Percentiles rank a stretch among this genome's conserved stretches.
These are phyloP conservation scores for Elymnias hypermnestra DNA, from an alignment of 1,140 invertebrate species.

Conservation along the genomic window DNA sequence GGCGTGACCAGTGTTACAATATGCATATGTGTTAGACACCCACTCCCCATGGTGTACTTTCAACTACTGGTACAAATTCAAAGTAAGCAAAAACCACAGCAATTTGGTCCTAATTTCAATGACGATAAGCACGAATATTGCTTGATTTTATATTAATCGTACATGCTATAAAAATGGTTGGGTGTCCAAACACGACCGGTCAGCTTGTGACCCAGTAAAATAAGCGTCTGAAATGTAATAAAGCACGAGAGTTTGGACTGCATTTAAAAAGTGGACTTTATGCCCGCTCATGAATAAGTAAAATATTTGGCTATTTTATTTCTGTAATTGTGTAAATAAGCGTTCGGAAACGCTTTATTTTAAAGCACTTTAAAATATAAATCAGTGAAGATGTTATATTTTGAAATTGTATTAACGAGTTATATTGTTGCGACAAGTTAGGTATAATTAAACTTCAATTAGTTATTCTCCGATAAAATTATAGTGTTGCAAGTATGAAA, in stretches of 20 bases:
- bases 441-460: too few species aligned
- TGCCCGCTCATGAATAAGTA: background rate
- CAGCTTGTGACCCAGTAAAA: constrained; percentile 50
- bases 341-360: too few species aligned
- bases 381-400: too few species aligned
- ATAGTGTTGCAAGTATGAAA: too few species aligned
- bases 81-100: constrained; percentile 1
- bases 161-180: constrained; percentile 4
- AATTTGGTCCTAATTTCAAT: constrained; percentile 2
- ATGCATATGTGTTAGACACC: constrained; percentile 36
- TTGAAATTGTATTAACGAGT: too few species aligned
- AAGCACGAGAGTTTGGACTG: constrained; percentile 9
- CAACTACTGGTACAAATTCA: constrained; percentile 30
- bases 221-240: constrained; percentile 37
- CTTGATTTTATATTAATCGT: constrained; percentile 4
- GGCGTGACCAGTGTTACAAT: constrained; percentile 34
- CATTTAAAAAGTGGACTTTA: constrained; percentile 10
- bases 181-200: constrained; percentile 20
- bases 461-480: too few species aligned
- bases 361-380: background rate
- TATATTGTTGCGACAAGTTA: too few species aligned
- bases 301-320: too few species aligned
- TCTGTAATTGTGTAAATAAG: too few species aligned
- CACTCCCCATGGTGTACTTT: constrained; percentile 49
- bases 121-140: constrained; percentile 3